Conservation (phyloP, 1,140 invertebrate genomes). For the Drosophila santomea region DNA sequence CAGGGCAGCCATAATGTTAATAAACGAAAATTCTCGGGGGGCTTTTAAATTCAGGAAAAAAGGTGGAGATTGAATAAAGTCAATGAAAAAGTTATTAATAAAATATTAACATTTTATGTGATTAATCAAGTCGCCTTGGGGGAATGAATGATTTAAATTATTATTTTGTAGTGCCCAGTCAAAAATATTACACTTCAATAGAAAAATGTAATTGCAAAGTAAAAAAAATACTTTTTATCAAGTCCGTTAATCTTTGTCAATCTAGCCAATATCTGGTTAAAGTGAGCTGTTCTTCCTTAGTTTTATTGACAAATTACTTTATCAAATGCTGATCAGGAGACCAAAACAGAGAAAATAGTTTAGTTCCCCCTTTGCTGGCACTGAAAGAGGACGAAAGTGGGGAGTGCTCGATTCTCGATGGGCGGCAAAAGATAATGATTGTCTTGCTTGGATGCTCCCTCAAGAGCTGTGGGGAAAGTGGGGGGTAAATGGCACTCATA, state of each 20-base stretch:
- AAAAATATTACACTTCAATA: not conserved
- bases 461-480: slow-evolving; percentile 7
- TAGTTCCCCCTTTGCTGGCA: slow-evolving; percentile 6
- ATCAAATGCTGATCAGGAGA: slow-evolving; percentile 41
- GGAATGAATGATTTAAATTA: not conserved
- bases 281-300: slow-evolving; percentile 25
- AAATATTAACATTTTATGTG: slow-evolving; percentile 25
- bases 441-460: slow-evolving; percentile 40
- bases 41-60: slow-evolving; percentile 22
- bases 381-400: not conserved
- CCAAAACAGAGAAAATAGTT: slow-evolving; percentile 48
- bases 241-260: not conserved
- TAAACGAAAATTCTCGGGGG: slow-evolving; percentile 36
- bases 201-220: not conserved
- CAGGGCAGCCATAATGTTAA: slow-evolving; percentile 34
- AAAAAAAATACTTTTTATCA: not conserved
- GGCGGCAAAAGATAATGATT: slow-evolving; percentile 66
- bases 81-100: slow-evolving; percentile 8
- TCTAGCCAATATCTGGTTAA: slow-evolving; percentile 2
- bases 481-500: slow-evolving; percentile 67
- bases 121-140: slow-evolving; percentile 11
- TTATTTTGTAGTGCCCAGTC: not conserved
- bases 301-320: slow-evolving; percentile 68
- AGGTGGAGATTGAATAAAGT: slow-evolving; percentile 23
- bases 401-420: slow-evolving; percentile 28